These are phyloP conservation scores for Tupaia tana DNA, from an alignment of 2,113 vertebrate genomes.

Conservation along the genomic window DNA sequence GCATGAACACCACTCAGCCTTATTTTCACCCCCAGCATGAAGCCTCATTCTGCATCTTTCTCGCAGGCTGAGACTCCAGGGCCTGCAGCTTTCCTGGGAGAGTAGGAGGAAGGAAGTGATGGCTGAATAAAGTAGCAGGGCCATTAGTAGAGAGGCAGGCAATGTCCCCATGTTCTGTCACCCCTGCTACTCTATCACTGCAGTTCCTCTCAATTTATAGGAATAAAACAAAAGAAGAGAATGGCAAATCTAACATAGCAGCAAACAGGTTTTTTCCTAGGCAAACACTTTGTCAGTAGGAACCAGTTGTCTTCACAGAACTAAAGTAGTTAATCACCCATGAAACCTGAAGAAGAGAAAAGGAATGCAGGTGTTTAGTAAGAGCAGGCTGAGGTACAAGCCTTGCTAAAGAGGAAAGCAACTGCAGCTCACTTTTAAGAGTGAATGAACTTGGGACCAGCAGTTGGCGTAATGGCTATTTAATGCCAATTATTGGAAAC, in stretches of 20 bases:
- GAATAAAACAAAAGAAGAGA: constrained; percentile 49
- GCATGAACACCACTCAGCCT: constrained; percentile 53
- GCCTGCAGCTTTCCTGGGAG: accelerated
- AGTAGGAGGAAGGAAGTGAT: neutral
- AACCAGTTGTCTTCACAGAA: constrained; percentile 34
- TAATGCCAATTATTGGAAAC: no score
- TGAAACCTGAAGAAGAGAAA: constrained; percentile 11
- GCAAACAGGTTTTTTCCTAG: constrained; percentile 63
- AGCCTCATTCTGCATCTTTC: neutral
- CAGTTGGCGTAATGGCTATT: no score
- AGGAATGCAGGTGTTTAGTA: constrained; percentile 30
- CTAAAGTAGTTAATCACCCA: constrained; percentile 62
- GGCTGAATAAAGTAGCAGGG: neutral
- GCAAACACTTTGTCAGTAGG: constrained; percentile 30
- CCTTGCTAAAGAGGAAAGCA: neutral
- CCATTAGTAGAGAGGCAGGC: constrained; percentile 56
- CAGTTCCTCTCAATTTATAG: neutral
- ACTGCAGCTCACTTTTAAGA: neutral
- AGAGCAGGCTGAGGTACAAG: neutral
- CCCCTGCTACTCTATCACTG: neutral
- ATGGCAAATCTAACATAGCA: constrained; percentile 74
- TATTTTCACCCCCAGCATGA: constrained; percentile 61
- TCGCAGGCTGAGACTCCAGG: neutral
- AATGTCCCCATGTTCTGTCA: neutral
- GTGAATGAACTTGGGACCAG: neutral